Evolutionary conservation across 2,113 vertebrate species (phyloP).

Genomic region (Pseudonaja textilis): DNA sequence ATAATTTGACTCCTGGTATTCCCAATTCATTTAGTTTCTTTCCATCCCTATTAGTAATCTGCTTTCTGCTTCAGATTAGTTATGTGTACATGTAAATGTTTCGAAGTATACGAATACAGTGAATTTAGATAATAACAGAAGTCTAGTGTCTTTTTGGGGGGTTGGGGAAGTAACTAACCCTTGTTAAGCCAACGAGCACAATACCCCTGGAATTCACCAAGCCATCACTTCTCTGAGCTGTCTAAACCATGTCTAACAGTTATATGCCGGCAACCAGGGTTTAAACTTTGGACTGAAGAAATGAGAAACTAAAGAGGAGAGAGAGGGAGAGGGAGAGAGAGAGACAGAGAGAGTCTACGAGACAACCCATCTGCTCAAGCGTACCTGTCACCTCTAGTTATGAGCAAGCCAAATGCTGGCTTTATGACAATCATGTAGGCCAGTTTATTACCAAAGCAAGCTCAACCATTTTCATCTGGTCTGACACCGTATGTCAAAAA

Average conservation of each 20-base stretch:
- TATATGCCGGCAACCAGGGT: conserved; percentile 56
- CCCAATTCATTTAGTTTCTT: background rate
- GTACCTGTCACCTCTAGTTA: conserved; percentile 66
- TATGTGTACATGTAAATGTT: background rate
- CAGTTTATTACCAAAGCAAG: conserved; percentile 70
- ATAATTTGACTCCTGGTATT: background rate
- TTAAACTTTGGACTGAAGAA: conserved; percentile 57
- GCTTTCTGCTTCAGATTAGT: background rate
- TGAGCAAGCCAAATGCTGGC: conserved; percentile 53
- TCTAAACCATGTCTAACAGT: conserved; percentile 52
- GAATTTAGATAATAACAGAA: conserved; percentile 36
- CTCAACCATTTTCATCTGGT: conserved; percentile 48
- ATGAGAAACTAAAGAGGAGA: conserved; percentile 33
- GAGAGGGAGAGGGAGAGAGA: conserved; percentile 42
- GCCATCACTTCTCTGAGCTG: conserved; percentile 53
- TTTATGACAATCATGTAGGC: conserved; percentile 49
- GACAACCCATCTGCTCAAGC: conserved; percentile 54
- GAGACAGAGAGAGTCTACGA: conserved; percentile 55
- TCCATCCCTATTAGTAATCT: background rate
- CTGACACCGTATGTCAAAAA: conserved; percentile 61
- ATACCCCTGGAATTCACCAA: conserved; percentile 52
- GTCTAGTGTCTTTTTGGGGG: conserved; percentile 29
- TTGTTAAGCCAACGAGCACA: conserved; percentile 59
- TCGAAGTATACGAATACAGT: background rate
- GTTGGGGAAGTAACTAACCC: conserved; percentile 7